These are phyloP conservation scores for Tachypleus tridentatus DNA, from an alignment of 1,140 invertebrate genomes.

Conservation along the genomic window DNA sequence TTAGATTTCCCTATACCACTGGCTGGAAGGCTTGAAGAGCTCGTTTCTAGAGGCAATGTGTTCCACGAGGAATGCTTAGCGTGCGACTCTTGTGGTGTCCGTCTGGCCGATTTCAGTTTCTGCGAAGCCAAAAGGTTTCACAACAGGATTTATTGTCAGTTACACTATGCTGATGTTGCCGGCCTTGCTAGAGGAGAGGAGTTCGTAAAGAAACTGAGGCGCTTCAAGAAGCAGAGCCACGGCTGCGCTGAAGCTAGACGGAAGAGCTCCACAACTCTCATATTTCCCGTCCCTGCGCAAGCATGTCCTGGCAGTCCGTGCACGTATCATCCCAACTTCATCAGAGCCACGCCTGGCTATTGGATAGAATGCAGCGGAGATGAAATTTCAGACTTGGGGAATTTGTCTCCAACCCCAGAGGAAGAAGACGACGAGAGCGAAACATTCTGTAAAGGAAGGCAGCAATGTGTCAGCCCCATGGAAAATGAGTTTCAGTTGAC, in stretches of 20 bases:
- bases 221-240: constrained; percentile 87
- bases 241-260: constrained; percentile 83
- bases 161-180: constrained; percentile 85
- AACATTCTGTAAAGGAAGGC: no score
- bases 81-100: constrained; percentile 84
- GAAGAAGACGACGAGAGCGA: background rate
- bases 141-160: constrained; percentile 76
- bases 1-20: constrained; percentile 38
- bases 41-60: no score
- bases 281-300: constrained; percentile 83
- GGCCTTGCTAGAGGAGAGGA: constrained; percentile 70
- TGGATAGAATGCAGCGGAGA: constrained; percentile 77
- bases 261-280: constrained; percentile 73
- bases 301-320: constrained; percentile 76
- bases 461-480: no score
- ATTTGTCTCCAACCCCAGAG: background rate
- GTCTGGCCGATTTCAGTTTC: constrained; percentile 80
- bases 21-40: no score
- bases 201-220: constrained; percentile 89
- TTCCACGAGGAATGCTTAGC: constrained; percentile 83
- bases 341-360: constrained; percentile 79
- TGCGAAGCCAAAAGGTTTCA: constrained; percentile 59
- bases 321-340: constrained; percentile 77
- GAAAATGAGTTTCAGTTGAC: constrained; percentile 42
- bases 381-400: background rate